phyloP scores from a whole-genome alignment of 1,140 invertebrate species.

The Megalonaias nervosa region DNA sequence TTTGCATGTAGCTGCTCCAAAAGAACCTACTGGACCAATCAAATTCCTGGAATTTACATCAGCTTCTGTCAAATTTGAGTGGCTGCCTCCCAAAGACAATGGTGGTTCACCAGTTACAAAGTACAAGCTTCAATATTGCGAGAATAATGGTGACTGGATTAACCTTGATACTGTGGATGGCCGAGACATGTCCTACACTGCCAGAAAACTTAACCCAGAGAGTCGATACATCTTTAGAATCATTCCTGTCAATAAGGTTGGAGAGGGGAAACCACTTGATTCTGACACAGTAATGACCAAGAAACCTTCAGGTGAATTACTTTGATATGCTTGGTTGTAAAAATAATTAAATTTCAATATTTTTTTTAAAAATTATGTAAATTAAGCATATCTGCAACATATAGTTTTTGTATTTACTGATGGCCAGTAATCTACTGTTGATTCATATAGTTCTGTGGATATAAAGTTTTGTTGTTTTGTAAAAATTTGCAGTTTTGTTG shows the following conservation, averaged over 20 bases:
- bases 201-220: constrained; percentile 90
- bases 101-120: constrained; percentile 96
- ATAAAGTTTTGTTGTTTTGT: no score
- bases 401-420: no score
- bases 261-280: constrained; percentile 92
- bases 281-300: constrained; percentile 78
- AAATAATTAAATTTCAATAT: no score
- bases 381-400: no score
- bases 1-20: constrained; percentile 37
- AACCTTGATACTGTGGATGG: constrained; percentile 88
- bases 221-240: constrained; percentile 98
- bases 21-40: constrained; percentile 50
- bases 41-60: constrained; percentile 87
- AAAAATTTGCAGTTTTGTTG: no score
- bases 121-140: constrained; percentile 91
- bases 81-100: constrained; percentile 89
- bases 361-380: no score
- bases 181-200: constrained; percentile 85
- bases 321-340: no score
- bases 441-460: no score
- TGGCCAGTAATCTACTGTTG: no score
- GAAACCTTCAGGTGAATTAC: constrained; percentile 74
- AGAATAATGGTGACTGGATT: constrained; percentile 83
- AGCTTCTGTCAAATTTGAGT: constrained; percentile 74
- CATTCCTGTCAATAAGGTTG: constrained; percentile 94